Evolutionary conservation across 2,113 vertebrate species (phyloP).

Genomic region (Grammomys surdaster): DNA sequence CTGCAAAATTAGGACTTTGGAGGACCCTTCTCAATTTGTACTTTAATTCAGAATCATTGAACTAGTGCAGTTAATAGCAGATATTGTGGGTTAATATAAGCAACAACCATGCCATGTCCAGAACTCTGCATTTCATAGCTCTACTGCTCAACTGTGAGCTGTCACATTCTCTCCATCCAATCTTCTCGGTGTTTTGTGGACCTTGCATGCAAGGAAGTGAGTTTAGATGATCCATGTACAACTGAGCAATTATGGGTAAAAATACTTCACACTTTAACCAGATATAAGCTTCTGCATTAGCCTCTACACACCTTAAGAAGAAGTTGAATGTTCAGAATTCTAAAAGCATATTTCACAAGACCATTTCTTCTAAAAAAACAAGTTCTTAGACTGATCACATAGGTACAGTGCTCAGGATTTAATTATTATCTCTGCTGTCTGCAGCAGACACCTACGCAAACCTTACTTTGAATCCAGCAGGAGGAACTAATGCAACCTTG

Average conservation of each 20-base stretch:
- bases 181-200: background rate
- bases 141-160: background rate
- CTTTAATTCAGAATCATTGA: too few species aligned
- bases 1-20: too few species aligned
- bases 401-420: background rate
- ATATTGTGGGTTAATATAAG: too few species aligned
- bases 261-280: background rate
- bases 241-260: background rate
- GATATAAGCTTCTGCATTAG: background rate
- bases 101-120: background rate
- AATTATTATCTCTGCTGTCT: background rate
- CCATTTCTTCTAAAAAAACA: background rate
- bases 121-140: background rate
- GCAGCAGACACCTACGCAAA: background rate
- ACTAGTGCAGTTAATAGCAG: too few species aligned
- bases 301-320: background rate
- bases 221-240: background rate
- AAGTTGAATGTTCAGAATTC: background rate
- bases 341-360: conserved; percentile 18
- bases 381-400: background rate
- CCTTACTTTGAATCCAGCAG: background rate
- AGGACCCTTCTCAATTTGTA: background rate
- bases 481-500: background rate
- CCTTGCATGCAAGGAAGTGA: background rate
- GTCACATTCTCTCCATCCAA: background rate